Evolutionary conservation across 2,888 invertebrate species (phyloP), one percentile per base, ranked within the genome.

Genomic region (Melinaea menophilus): DNA sequence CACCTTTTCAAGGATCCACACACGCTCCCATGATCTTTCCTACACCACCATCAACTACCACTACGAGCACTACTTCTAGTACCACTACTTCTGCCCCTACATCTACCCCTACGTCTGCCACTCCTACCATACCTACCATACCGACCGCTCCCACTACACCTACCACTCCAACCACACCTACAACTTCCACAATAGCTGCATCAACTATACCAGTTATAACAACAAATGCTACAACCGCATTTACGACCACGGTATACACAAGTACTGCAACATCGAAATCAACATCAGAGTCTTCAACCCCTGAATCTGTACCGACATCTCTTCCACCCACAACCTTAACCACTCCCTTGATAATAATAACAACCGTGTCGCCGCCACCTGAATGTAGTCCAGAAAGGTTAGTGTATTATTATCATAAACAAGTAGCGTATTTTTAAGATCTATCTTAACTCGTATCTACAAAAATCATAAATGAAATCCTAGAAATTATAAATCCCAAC

Each of bases 281-380:
- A 22, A 34, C 13, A 2, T 7, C 59, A 0, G 41, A 41, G 9
- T 41, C 41, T 41, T 37, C 56, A 31, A 58, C 67, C 3, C 3
- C 55, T 0, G 60, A 64, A 0, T 35, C 48, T 22, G 57, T 66
- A 4, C 5, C 56, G 0, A 61, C 67, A 0, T 33, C 67, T 11
- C 34, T 48, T 48, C 57, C 60, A 12, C 60, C 65, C 1, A 68
- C 69, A 2, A 61, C 48, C 0, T 60, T 71, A 0, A 72, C 75
- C 0, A 51, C 51, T 51, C 51, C 51, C 5, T 31, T 51, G 31
- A 65, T 84, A 2, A 74, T 86, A 1, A 76, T 78, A 12, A 76
- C 76, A 4, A 84, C 86, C 0, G 80, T 75, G 0, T 80, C 87
- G 0, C 90, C 90, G 33, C 91, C 91, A n/a, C 81, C 86, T 2